Evolutionary conservation across 2,888 invertebrate genomes (phyloP), one percentile per base, ranked within the genome.

Genomic region (Andrena bucephala): DNA sequence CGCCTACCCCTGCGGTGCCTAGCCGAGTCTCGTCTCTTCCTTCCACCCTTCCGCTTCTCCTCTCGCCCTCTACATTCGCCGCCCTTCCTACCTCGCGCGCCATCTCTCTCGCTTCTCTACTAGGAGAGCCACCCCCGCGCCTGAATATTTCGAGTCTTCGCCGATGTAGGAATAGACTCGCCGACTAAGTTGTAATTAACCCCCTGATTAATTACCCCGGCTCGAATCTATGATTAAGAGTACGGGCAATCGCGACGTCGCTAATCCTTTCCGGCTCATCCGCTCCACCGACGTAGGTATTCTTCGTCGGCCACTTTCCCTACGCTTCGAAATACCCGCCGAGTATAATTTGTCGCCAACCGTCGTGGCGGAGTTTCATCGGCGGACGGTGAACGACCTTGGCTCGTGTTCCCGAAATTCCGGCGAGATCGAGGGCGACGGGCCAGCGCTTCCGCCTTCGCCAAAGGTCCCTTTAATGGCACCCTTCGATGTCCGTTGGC

Each of bases 1-100:
- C 87, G 87, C 87, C 85, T 89, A 86, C 89, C 87, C 86, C 81
- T 85, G 84, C 86, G 87, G 85, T 89, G 82, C 89, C 86, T 89
- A 86, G 87, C 59, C 81, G 83, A 85, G 86, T 78, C 87, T 88
- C 88, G 67, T 33, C 48, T 65, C 20, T n/a, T 72, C 50, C 63
- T 42, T 65, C 59, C 62, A 16, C 71, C 60, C 73, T 60, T 50
- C 74, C 42, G 33, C 67, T 20, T 27, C n/a, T 59, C 57, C 59
- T 36, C 69, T 50, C 52, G 70, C 80, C 73, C 77, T 71, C 80
- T 75, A 71, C 72, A 54, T 65, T 78, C 83, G 27, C 48, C 54
- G 5, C 71, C 6, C 31, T 57, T 57, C 48, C 48, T 20, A n/a
- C 52, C 8, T n/a, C 8, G 4, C 52, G 13, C 42, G 42, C 36